A percentile compares a stretch with the other conserved stretches of the same genome.
Conservation (phyloP, 53 echinoderm and acorn worm genomes). For the Stichopus horrens region DNA sequence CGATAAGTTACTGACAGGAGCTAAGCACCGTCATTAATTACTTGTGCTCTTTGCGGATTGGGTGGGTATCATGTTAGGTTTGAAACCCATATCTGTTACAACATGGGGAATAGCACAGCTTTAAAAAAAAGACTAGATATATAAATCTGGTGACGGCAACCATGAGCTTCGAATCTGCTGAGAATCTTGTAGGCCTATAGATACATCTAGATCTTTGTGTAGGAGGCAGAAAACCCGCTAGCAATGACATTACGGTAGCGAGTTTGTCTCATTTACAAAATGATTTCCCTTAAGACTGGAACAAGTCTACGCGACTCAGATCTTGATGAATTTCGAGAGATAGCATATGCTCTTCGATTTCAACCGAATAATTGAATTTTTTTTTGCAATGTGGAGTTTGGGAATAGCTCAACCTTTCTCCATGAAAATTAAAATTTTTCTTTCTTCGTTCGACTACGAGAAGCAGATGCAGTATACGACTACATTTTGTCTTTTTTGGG, state of each 20-base stretch:
- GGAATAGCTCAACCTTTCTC: conserved; percentile 30
- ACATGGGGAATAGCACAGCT: background rate
- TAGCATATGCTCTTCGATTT: conserved; percentile 41
- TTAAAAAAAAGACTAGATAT: background rate
- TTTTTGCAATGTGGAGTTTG: conserved; percentile 33
- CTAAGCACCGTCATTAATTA: background rate
- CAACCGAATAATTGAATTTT: conserved; percentile 44
- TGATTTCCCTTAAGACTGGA: conserved; percentile 40
- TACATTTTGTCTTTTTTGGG: background rate
- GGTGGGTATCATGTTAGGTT: conserved; percentile 1
- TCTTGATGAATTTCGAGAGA: conserved; percentile 41
- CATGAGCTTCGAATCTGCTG: background rate
- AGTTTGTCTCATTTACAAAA: conserved; percentile 43
- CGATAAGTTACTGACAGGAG: background rate
- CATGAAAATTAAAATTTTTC: conserved; percentile 33
- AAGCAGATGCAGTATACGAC: background rate
- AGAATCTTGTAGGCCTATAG: too few species aligned
- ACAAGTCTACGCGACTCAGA: conserved; percentile 24
- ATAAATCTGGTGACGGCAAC: background rate
- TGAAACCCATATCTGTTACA: background rate
- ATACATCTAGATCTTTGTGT: background rate
- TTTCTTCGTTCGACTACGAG: background rate
- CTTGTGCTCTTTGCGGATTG: background rate
- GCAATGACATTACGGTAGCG: conserved; percentile 36
- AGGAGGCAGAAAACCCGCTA: background rate